Percentiles rank a stretch among this genome's conserved stretches.
Evolutionary conservation across 1,140 invertebrate species (phyloP).

Genomic region (Alviniconcha marisindica): DNA sequence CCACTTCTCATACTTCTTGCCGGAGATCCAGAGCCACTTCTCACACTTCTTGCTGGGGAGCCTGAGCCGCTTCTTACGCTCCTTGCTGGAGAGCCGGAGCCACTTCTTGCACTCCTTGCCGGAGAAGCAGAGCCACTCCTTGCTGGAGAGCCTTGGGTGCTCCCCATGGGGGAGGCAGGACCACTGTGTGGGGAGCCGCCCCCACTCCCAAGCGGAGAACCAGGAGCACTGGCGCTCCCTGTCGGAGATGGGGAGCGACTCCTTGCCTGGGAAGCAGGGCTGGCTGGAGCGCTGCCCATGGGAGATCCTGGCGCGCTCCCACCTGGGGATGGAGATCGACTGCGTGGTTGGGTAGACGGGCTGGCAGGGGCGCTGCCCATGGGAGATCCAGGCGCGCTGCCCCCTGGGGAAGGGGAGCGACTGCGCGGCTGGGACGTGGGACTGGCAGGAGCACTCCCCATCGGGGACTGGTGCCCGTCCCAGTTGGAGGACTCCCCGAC

Average conservation of each 20-base stretch:
- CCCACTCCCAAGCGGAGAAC: conserved; percentile 38
- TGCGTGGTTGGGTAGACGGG: not conserved
- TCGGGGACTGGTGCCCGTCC: conserved; percentile 41
- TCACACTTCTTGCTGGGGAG: conserved; percentile 43
- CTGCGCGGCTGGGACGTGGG: conserved; percentile 5
- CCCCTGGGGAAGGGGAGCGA: conserved; percentile 21
- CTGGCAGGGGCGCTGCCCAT: conserved; percentile 2
- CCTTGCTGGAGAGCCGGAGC: conserved; percentile 44
- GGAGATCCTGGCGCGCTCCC: conserved; percentile 9
- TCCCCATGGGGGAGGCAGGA: conserved; percentile 39
- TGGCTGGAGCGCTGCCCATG: not conserved
- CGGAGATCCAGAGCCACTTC: conserved; percentile 44
- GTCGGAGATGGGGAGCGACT: conserved; percentile 24
- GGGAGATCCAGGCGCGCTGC: conserved; percentile 2
- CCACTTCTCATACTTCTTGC: conserved; percentile 32
- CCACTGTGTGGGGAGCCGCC: conserved; percentile 20
- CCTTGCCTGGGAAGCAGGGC: not conserved
- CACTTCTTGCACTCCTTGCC: conserved; percentile 34
- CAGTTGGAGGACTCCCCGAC: conserved; percentile 37
- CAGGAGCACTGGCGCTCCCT: conserved; percentile 15
- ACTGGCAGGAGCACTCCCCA: conserved; percentile 24
- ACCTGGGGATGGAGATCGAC: conserved; percentile 11
- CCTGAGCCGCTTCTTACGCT: conserved; percentile 31
- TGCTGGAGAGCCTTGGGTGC: conserved; percentile 44
- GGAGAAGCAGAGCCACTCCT: conserved; percentile 24